Base-by-base conservation (phyloP, 2,888 invertebrate genomes). In the Lypha dubia region DNA sequence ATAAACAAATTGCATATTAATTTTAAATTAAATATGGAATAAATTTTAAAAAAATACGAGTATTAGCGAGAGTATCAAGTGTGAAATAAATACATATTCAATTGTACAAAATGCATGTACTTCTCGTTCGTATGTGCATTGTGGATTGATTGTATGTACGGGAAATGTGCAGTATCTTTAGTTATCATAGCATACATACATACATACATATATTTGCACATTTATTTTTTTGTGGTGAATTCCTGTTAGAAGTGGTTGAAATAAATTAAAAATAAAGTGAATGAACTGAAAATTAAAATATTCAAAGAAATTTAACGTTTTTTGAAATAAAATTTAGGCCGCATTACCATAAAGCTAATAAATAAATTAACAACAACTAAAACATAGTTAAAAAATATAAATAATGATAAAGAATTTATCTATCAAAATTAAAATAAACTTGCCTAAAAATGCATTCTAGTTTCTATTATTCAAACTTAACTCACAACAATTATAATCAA, bases 211-310 rank as follows among this genome's bases (percentile, higher is more conserved):
- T n/a, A 17, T 6, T 41, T 35, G 58, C 3, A 35, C 20, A 56
- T 28, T 32, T 38, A 3, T 8, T 0, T 9, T 35, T 5, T 7
- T 44, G 41, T 56, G n/a, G 22, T 35, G 38, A 76, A 67, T 76
- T 67, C 35, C n/a, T 60, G 24, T 1, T 65, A 22, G n/a, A 44
- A 35, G 17, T 49, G 41, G 4, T 38, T 38, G 22, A 53, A 65
- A 17, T 24, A 56, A 71, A 71, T 49, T 62, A 20, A 41, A 58
- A 58, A 62, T 41, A 41, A 74, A 83, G 65, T 75, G 71, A 79
- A 85, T 85, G 67, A 73, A 83, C 58, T 70, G 76, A 75, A 60
- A 73, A 44, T 56, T 44, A 11, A 46, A 70, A n/a, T 17, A 53
- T 28, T 46, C 49, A 15, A 67, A 28, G 20, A 67, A 67, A 51